These are phyloP conservation scores for Mesoclemmys tuberculata DNA, from an alignment of 2,113 vertebrate species.

Conservation along the genomic window DNA sequence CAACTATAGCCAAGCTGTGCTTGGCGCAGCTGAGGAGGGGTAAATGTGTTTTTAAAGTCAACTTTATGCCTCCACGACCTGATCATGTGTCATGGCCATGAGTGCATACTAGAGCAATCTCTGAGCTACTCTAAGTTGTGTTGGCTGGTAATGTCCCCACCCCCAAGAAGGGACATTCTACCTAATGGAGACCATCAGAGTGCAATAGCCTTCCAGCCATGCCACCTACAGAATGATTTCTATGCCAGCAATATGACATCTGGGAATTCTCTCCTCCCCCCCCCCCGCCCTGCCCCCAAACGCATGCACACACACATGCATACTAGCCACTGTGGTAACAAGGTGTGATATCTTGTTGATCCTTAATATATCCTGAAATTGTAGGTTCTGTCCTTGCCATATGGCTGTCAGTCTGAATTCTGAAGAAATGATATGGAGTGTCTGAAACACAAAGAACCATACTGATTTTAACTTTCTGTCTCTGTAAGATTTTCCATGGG, in stretches of 20 bases:
- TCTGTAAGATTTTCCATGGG: neutral
- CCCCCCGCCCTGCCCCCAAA: neutral
- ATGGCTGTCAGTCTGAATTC: neutral
- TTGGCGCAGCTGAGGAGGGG: neutral
- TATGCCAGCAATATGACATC: rapidly evolving
- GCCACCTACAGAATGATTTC: neutral
- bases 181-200: neutral
- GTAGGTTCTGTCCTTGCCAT: neutral
- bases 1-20: neutral
- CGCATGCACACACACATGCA: neutral
- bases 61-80: neutral
- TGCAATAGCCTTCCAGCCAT: neutral
- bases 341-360: neutral
- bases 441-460: neutral
- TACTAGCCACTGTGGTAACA: neutral
- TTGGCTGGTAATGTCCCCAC: neutral
- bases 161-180: neutral
- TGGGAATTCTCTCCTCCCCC: too few relatives aligned
- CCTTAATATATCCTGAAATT: neutral
- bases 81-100: neutral
- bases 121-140: neutral
- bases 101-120: neutral
- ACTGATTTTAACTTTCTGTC: neutral
- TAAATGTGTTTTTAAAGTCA: neutral
- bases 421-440: neutral